Evolutionary conservation across 2,888 invertebrate species (phyloP), one percentile per base, ranked within the genome.

Genomic region (Flexamia atlantica): DNA sequence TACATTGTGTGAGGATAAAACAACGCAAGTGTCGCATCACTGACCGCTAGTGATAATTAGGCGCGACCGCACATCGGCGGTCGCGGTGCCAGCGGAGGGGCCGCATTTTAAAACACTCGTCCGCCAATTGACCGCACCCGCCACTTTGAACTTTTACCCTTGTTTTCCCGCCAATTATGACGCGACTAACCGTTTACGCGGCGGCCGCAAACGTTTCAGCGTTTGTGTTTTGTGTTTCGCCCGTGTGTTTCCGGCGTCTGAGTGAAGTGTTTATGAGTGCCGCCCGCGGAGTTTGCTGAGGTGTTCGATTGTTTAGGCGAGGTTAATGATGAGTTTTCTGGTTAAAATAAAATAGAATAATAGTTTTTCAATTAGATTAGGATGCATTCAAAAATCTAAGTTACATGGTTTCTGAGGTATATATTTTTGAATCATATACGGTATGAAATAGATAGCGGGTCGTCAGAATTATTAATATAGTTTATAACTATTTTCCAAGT

Each of bases 41-140:
- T 5, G 20, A n/a, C 64, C 64, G 40, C 72, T 72, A 72, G 72
- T 23, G 72, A 14, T 72, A 72, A 72, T 72, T 72, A 72, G 40
- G 68, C 14, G 4, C 32, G 23, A 57, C 57, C 57, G n/a, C 68
- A 36, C 36, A 64, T 12, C 10, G 68, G 1, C 32, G 30, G 68
- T 5, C 40, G 72, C 40, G 36, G n/a, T n/a, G n/a, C n/a, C n/a
- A n/a, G 32, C 40, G 72, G 72, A n/a, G 32, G 20, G 40, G 9
- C 23, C 79, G 79, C 79, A 79, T 83, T 83, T 83, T 83, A 83
- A 81, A 82, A 83, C 82, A 83, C 82, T 83, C 50, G 82, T 82
- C 40, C 79, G 25, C 50, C 79, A 32, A 76, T 57, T 36, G 79
- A 79, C 79, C 57, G 79, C 74, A 50, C 57, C 20, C 30, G 36